phyloP scores from a whole-genome alignment of 1,140 invertebrate species.

The Cotesia vestalis region DNA sequence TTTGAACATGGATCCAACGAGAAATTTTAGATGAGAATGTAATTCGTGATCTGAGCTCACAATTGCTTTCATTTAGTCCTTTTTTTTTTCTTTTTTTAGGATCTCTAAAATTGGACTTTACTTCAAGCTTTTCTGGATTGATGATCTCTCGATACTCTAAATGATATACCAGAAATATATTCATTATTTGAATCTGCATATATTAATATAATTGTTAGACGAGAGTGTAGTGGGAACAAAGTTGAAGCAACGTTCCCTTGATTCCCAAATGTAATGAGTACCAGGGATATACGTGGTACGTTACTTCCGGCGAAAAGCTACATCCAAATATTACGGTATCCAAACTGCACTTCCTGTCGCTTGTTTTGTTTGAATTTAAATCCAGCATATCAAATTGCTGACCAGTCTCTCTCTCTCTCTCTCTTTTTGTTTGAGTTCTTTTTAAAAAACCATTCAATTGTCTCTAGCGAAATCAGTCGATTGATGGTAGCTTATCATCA shows the following conservation, averaged over 20 bases:
- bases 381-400: constrained; percentile 2
- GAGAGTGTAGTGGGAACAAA: constrained; percentile 6
- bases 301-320: constrained; percentile 14
- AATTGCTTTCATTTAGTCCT: constrained; percentile 9
- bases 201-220: neutral
- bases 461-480: too few relatives aligned
- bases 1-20: constrained; percentile 52
- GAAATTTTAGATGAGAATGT: constrained; percentile 60
- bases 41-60: constrained; percentile 53
- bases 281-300: neutral
- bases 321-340: constrained; percentile 26
- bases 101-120: neutral
- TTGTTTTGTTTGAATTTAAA: neutral
- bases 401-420: too few relatives aligned
- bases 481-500: too few relatives aligned
- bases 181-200: too few relatives aligned
- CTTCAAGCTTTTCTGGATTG: neutral
- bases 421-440: neutral
- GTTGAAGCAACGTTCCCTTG: constrained; percentile 14
- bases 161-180: too few relatives aligned
- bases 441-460: neutral
- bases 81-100: neutral
- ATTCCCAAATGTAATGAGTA: constrained; percentile 3
- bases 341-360: constrained; percentile 21
- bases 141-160: neutral